Percentiles rank a stretch among this genome's conserved stretches.
Conservation (phyloP, 2,113 vertebrate genomes). For the Xenus cinereus region DNA sequence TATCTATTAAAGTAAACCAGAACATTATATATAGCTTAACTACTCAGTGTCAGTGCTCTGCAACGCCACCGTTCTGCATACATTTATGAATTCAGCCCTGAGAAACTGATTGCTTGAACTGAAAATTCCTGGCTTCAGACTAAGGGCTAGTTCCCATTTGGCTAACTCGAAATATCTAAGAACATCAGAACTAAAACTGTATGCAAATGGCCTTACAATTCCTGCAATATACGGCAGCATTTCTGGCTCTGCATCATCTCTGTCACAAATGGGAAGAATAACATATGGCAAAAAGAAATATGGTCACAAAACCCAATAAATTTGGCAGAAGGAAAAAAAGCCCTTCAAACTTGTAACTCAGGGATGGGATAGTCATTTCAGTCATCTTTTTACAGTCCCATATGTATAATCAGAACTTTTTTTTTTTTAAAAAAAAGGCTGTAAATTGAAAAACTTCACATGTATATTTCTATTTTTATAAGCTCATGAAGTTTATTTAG, state of each 20-base stretch:
- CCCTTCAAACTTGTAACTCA: not conserved
- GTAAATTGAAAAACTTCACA: not conserved
- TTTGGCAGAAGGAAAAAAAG: not conserved
- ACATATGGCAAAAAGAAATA: not conserved
- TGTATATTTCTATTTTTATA: not conserved
- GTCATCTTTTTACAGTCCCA: not conserved
- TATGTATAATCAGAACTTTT: not conserved
- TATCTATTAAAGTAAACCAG: not conserved
- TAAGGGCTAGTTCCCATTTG: not conserved
- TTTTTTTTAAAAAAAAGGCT: not conserved
- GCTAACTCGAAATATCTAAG: not conserved
- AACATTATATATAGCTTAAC: fast-evolving
- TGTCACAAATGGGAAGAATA: not conserved
- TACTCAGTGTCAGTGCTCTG: not conserved
- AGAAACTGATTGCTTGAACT: not conserved
- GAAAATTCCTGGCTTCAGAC: not conserved
- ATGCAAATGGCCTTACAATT: not conserved
- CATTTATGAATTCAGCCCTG: not conserved
- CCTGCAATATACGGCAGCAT: not conserved
- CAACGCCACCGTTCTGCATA: not conserved
- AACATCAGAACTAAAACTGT: not conserved
- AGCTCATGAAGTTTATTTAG: not conserved
- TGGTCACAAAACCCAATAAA: not conserved
- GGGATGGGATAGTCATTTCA: not conserved
- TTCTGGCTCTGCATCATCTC: not conserved